Base-by-base conservation (phyloP, 2,888 invertebrate genomes). In the Sarcophaga variegata region DNA sequence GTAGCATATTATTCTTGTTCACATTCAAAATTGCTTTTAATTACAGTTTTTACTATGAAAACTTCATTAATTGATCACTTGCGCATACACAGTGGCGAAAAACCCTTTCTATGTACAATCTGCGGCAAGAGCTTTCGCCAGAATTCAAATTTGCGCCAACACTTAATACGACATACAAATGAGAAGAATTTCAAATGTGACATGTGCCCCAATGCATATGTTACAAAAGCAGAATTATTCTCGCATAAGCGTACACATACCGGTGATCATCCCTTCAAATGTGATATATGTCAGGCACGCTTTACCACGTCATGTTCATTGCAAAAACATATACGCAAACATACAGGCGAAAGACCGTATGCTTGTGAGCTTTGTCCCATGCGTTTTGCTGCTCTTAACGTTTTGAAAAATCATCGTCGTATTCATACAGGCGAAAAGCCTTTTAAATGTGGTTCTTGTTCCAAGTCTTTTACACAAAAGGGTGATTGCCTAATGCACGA, bases 251-350 rank as follows among this genome's bases (percentile, higher is more conserved):
- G 95, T 0, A 95, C 94, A 67, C 95, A 95, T 90, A 95, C 94
- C 10, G 95, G 95, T 0, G 95, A 95, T 0, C 95, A 95, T 87
- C 95, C 95, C 0, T 95, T 95, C 88, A 93, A 94, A 0, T 95
- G 95, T 75, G 94, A 94, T 20, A 94, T 94, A 8, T 95, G 95
- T 66, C 93, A 94, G 0, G 93, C 94, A 12, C 94, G 94, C 0
- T 95, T 95, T 90, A 95, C 95, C 0, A 95, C 95, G 0, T 95
- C 95, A 14, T 95, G 95, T 67, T 95, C 95, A 0, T 89, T 95
- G 22, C 94, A 94, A 25, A 95, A 95, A 78, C 95, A 95, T 86
- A 92, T 94, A 2, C 92, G 95, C 0, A 95, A 94, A 8, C 95
- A 95, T 89, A 95, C 95, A 0, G 95, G 95, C 0, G 95, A 95